These are phyloP conservation scores for Ophiodon elongatus DNA, from an alignment of 2,113 vertebrate species.

Conservation along the genomic window DNA sequence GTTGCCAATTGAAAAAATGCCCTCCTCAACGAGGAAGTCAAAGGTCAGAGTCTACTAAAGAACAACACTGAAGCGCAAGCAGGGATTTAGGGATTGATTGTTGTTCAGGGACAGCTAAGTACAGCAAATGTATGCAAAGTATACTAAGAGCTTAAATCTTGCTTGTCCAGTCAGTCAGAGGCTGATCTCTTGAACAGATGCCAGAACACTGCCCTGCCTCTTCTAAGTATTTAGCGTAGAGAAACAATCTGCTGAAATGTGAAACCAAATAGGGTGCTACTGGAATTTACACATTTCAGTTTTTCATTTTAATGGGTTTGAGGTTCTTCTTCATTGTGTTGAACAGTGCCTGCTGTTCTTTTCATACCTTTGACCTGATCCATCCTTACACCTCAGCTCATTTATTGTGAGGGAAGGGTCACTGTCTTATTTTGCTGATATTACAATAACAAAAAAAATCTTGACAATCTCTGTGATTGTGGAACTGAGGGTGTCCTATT, in stretches of 20 bases:
- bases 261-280: neutral
- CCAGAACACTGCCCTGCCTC: slow-evolving; percentile 8
- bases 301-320: slow-evolving; percentile 8
- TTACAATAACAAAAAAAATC: neutral
- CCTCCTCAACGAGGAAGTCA: neutral
- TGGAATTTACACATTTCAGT: neutral
- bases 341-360: neutral
- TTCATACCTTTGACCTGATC: neutral
- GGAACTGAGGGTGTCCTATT: neutral
- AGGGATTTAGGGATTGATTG: slow-evolving; percentile 29
- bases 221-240: neutral
- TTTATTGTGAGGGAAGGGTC: neutral
- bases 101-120: slow-evolving; percentile 31
- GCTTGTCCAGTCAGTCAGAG: slow-evolving; percentile 18
- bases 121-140: slow-evolving; percentile 26
- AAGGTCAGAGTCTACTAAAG: slow-evolving; percentile 1
- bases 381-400: neutral
- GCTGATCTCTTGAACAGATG: slow-evolving; percentile 5
- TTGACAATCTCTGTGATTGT: neutral
- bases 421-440: neutral
- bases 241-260: slow-evolving; percentile 3
- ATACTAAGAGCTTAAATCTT: slow-evolving; percentile 26
- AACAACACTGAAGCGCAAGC: neutral
- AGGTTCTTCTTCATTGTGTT: neutral
- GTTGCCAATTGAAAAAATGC: neutral